Percentiles rank a stretch among this genome's conserved stretches.
These are phyloP conservation scores for Vanessa cardui DNA, from an alignment of 2,888 invertebrate species.

Conservation along the genomic window DNA sequence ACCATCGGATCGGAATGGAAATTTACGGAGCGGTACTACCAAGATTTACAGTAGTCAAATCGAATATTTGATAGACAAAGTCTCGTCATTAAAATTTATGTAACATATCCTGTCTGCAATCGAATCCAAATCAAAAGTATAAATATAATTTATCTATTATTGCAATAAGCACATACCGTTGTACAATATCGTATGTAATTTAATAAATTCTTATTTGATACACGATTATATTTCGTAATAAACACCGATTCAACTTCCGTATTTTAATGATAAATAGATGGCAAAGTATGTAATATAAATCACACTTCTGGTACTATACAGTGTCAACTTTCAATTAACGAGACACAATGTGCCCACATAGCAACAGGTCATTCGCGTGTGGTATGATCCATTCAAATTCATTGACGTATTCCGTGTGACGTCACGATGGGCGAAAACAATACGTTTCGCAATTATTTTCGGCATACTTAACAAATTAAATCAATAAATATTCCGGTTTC, in stretches of 20 bases:
- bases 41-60: too few species aligned
- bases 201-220: not conserved
- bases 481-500: not conserved
- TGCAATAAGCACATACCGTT: too few species aligned
- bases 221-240: not conserved
- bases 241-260: conserved; percentile 1
- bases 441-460: not conserved
- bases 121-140: too few species aligned
- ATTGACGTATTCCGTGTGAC: conserved; percentile 6
- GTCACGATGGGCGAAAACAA: conserved; percentile 3
- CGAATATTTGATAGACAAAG: too few species aligned
- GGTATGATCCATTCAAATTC: conserved; percentile 16
- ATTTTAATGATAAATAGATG: conserved; percentile 1
- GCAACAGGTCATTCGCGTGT: conserved; percentile 15
- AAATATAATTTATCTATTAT: too few species aligned
- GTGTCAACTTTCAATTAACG: conserved; percentile 25
- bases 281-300: conserved; percentile 1
- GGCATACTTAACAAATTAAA: not conserved
- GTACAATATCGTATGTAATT: too few species aligned
- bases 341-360: conserved; percentile 23
- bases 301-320: conserved; percentile 8
- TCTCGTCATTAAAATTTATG: too few species aligned
- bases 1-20: too few species aligned
- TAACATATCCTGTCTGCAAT: too few species aligned
- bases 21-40: not conserved